A percentile compares a stretch with the other conserved stretches of the same genome.
These are phyloP conservation scores for Torymus auratus DNA, from an alignment of 2,888 invertebrate genomes.

Conservation along the genomic window DNA sequence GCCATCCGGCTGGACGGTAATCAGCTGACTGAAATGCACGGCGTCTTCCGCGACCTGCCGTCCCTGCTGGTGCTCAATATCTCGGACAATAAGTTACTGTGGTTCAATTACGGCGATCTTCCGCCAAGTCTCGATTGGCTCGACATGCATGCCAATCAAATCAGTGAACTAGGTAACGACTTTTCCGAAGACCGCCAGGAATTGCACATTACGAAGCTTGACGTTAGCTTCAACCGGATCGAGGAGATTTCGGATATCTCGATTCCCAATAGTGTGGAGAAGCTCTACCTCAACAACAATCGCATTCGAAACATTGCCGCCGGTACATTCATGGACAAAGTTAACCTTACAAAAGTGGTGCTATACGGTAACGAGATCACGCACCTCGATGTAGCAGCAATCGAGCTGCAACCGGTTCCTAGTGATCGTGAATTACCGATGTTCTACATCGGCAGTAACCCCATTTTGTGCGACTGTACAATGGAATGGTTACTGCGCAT, in stretches of 20 bases:
- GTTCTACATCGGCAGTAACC: constrained; percentile 89
- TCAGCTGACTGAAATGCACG: constrained; percentile 86
- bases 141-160: constrained; percentile 88
- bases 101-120: constrained; percentile 89
- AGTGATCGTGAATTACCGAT: constrained; percentile 85
- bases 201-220: constrained; percentile 85
- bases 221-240: constrained; percentile 86
- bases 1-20: constrained; percentile 88
- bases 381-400: constrained; percentile 84
- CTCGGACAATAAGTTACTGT: constrained; percentile 86
- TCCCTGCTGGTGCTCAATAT: constrained; percentile 89
- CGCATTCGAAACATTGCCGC: constrained; percentile 83
- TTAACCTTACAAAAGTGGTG: constrained; percentile 86
- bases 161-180: constrained; percentile 86
- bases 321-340: constrained; percentile 84
- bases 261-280: constrained; percentile 86
- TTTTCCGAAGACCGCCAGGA: constrained; percentile 76
- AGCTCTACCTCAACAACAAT: constrained; percentile 86
- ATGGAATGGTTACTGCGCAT: constrained; percentile 92
- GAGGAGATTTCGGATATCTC: constrained; percentile 83
- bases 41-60: constrained; percentile 85
- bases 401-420: constrained; percentile 83
- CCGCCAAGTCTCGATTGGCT: constrained; percentile 87
- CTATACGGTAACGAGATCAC: constrained; percentile 86
- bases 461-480: constrained; percentile 90